phyloP scores from a whole-genome alignment of 2,797 vertebrate genomes.

The Chiloscyllium punctatum region DNA sequence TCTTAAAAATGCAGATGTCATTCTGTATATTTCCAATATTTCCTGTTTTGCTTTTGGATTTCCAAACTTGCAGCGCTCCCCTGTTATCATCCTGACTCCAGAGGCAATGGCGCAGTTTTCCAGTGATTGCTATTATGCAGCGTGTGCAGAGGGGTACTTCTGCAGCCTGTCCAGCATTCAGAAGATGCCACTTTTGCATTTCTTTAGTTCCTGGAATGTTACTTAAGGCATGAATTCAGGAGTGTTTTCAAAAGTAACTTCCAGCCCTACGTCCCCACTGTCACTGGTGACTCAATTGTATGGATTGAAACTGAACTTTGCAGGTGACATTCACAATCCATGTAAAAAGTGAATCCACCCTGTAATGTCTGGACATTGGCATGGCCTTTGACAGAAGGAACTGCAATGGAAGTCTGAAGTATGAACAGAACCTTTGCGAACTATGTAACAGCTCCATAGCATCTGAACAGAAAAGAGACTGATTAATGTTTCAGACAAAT shows the following conservation, averaged over 20 bases:
- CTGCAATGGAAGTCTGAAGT: neutral
- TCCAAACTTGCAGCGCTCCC: neutral
- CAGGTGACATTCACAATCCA: neutral
- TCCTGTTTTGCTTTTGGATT: neutral
- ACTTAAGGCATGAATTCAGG: neutral
- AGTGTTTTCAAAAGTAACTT: neutral
- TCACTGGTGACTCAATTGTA: neutral
- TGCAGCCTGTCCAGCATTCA: neutral
- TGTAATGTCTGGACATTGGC: neutral
- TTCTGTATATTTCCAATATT: neutral
- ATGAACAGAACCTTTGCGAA: neutral
- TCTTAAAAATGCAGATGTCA: neutral
- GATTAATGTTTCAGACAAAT: neutral
- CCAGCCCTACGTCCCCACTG: neutral
- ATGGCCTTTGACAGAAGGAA: neutral
- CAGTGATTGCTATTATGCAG: neutral
- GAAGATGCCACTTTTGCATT: neutral
- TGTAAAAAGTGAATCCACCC: neutral
- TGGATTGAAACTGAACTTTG: neutral
- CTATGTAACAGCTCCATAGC: neutral
- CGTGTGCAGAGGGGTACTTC: neutral
- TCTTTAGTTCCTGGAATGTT: neutral
- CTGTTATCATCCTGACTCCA: neutral
- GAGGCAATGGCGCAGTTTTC: neutral
- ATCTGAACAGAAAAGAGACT: neutral